Base-by-base conservation (phyloP, 2,797 vertebrate species). In the Hyperoplus lanceolatus region DNA sequence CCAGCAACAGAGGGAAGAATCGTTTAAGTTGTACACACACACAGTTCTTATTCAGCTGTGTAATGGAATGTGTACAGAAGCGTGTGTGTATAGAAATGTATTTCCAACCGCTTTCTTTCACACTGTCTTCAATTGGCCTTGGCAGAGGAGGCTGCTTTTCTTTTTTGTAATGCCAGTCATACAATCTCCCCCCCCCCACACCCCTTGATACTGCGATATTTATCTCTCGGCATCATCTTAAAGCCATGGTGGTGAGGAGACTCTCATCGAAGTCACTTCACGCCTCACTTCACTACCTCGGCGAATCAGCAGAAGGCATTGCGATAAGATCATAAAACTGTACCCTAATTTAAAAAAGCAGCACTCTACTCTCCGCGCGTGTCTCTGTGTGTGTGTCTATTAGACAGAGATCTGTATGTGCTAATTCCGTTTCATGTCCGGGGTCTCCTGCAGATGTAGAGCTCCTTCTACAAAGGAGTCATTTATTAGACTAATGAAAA, bases 401-500 rank as follows among this genome's bases (percentile, higher is more conserved):
- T 95, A 93, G 92, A 94, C 93, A 94, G 21, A 21, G 21, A 21
- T 21, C 21, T 92, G 89, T 75, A 89, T 87, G 91, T 66, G 90
- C 94, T 96, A 95, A 96, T 96, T 96, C 94, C 91, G 21, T 95
- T 95, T 96, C 94, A 95, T 95, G 95, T 94, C 88, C 81, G 38
- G 87, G 84, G 90, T 21, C 93, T 93, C 93, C 92, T 93, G 93
- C 92, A 90, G 92, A 94, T 92, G 94, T 87, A 87, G 90, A 85
- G 21, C 21, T 2, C 21, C 71, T 77, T 83, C 94, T 96, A 95
- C 95, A 96, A 96, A 96, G 93, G 92, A 90, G 91, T 94, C 81
- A 94, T 96, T 95, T 95, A 92, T 92, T 92, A 93, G 91, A 89
- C 93, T 96, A 96, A 96, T 96, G 95, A 96, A 95, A 95, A 95